Conservation (phyloP, 1,140 invertebrate species). For the Sitophilus oryzae region DNA sequence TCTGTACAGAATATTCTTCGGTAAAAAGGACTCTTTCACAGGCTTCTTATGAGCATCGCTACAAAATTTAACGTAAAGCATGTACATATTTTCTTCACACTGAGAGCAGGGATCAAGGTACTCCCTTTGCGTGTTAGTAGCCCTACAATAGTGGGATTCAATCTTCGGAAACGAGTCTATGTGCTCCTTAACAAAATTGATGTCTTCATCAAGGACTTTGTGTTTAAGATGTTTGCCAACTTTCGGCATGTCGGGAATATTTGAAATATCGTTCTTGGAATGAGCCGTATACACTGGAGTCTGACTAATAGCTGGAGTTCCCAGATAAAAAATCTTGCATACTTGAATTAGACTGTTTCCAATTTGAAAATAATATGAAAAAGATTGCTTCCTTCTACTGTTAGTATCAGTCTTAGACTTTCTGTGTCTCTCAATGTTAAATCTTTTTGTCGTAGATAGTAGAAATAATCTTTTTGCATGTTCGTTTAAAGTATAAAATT, state of each 20-base stretch:
- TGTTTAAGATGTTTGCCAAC: constrained; percentile 11
- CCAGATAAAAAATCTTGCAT: constrained; percentile 40
- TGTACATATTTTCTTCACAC: neutral
- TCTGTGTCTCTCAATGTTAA: too few species aligned
- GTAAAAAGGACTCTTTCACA: constrained; percentile 10
- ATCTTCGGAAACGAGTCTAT: constrained; percentile 4
- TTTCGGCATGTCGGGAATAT: neutral
- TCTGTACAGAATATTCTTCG: neutral
- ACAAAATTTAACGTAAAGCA: neutral
- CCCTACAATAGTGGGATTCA: constrained; percentile 11
- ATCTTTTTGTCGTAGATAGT: too few species aligned
- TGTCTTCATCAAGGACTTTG: too few species aligned
- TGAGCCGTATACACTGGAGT: constrained; percentile 11
- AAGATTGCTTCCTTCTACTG: too few species aligned
- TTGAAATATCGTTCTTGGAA: constrained; percentile 9
- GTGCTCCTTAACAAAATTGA: neutral
- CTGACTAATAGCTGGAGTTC: constrained; percentile 9
- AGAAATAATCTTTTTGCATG: too few species aligned
- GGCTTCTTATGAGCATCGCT: neutral
- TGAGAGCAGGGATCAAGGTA: too few species aligned
- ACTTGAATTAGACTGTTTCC: neutral
- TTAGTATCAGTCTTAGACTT: too few species aligned
- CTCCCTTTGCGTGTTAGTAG: constrained; percentile 5
- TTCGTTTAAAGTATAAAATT: too few species aligned
- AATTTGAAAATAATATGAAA: too few species aligned